Conservation (phyloP, 2,888 invertebrate species). For the Trachelus stipa region DNA sequence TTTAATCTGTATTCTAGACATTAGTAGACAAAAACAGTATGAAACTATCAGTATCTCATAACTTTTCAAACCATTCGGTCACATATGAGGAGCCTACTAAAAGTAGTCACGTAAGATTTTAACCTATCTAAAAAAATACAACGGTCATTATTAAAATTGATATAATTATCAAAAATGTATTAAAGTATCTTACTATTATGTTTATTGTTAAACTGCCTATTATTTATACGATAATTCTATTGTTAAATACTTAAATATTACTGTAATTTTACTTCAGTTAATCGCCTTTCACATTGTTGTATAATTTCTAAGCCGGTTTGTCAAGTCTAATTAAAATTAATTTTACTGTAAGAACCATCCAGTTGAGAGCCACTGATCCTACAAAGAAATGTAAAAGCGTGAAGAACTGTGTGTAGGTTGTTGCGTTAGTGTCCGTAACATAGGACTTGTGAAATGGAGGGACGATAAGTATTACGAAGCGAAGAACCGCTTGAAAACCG, state of each 20-base stretch:
- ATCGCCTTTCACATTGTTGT: not conserved
- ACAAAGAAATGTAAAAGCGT: not conserved
- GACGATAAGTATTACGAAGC: not conserved
- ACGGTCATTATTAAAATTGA: not conserved
- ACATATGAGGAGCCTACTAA: not conserved
- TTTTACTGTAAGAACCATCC: not conserved
- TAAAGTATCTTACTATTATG: not conserved
- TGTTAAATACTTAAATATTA: not conserved
- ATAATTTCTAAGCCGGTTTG: not conserved
- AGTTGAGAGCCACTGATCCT: not conserved
- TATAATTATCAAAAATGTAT: not conserved
- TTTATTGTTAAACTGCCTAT: not conserved
- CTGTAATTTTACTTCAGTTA: not conserved
- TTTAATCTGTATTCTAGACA: not conserved
- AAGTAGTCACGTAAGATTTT: not conserved
- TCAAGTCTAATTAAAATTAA: not conserved
- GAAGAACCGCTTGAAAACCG: slow-evolving; percentile 32
- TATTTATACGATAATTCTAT: not conserved
- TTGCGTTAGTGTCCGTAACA: not conserved
- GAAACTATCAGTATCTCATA: not conserved
- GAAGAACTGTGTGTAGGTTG: not conserved
- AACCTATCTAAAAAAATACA: not conserved
- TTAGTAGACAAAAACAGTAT: not conserved
- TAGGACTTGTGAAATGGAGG: not conserved
- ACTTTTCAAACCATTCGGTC: not conserved